Evolutionary conservation across 2,113 vertebrate species (phyloP), one percentile per base, ranked within the genome.

Genomic region (Morone saxatilis): DNA sequence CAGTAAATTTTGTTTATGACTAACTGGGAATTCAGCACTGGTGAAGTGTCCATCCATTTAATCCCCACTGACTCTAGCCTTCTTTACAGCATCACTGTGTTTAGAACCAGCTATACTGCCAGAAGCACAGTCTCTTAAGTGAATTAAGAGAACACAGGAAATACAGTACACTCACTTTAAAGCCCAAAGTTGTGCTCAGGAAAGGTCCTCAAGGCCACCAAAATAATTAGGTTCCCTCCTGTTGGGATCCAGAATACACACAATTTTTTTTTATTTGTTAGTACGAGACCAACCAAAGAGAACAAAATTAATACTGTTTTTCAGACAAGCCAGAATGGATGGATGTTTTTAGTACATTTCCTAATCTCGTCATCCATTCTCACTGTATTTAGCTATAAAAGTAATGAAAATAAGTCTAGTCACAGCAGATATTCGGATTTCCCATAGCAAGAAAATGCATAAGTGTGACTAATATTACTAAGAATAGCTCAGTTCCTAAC

Each of bases 401-500:
- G 38, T 54, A 59, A 75, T 54, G 6, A 40, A 25, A 67, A 60
- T 19, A 8, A 0, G 3, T 60, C 3, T 59, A 17, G 69, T 25
- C 31, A 7, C 36, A 53, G 22, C 22, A 72, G 41, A 56, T 36
- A 65, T 65, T 50, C 69, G 53, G n/a, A 80, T 72, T 80, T 83
- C 41, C 4, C 10, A 57, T 14, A 41, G 45, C 43, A 78, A 38
- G 43, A 72, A 19, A 54, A 56, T 57, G 25, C 36, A 31, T 31
- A 81, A 16, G 50, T 66, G 78, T 84, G 69, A 70, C 77, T 62
- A 68, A 77, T 41, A 19, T 41, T 43, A 71, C 77, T 67, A 76
- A 22, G 25, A 43, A 41, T 16, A 41, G 41, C 22, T 74, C 10
- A 70, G 51, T 60, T 6, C 48, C 36, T 41, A 65, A 48, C 48